phyloP scores from a whole-genome alignment of 2,113 vertebrate genomes.

The mouse (Mus musculus) region DNA sequence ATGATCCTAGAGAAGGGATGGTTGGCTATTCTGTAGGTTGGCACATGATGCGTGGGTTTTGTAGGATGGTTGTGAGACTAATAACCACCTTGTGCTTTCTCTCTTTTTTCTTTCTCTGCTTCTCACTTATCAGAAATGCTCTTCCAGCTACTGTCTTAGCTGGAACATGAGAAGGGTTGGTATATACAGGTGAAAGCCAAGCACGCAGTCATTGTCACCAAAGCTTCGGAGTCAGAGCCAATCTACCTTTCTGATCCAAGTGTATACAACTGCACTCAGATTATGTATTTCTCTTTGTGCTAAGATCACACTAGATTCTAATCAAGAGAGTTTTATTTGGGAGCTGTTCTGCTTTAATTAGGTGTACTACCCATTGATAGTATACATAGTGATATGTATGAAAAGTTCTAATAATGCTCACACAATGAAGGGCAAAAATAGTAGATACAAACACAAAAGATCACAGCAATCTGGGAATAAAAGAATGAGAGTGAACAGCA shows the following conservation, averaged over 20 bases:
- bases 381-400: neutral
- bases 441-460: slow-evolving; percentile 19
- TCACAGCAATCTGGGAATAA: slow-evolving; percentile 7
- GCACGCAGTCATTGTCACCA: neutral
- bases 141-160: neutral
- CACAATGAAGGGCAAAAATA: neutral
- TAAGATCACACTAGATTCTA: neutral
- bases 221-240: neutral
- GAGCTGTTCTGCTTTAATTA: slow-evolving; percentile 1
- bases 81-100: neutral
- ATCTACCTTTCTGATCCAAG: neutral
- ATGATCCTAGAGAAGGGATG: neutral
- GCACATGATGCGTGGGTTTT: neutral
- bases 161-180: neutral
- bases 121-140: neutral
- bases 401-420: neutral
- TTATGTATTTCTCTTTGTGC: neutral
- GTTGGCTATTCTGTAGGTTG: neutral
- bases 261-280: neutral
- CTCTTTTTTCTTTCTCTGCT: neutral
- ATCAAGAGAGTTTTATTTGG: neutral
- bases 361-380: neutral
- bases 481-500: neutral
- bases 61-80: neutral
- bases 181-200: neutral